phyloP scores from a whole-genome alignment of 1,140 invertebrate genomes.

The Olivierus martensii region DNA sequence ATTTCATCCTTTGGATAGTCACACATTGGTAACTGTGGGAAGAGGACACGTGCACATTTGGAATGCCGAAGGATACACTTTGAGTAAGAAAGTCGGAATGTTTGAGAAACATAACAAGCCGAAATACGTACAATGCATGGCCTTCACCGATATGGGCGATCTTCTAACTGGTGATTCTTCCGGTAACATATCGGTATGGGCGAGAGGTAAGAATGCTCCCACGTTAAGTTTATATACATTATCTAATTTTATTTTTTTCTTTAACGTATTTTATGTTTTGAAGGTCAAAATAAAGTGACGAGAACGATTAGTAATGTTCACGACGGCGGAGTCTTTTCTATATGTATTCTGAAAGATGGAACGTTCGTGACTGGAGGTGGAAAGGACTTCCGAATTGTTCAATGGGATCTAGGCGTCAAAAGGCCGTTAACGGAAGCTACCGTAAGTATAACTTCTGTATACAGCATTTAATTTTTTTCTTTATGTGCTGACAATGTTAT shows the following conservation, averaged over 20 bases:
- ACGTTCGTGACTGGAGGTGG: slow-evolving; percentile 68
- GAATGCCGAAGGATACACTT: slow-evolving; percentile 67
- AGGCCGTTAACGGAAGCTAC: slow-evolving; percentile 52
- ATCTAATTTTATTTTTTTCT: too few relatives aligned
- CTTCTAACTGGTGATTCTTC: slow-evolving; percentile 60
- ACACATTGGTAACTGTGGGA: slow-evolving; percentile 76
- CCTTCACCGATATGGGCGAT: slow-evolving; percentile 68
- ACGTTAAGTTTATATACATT: too few relatives aligned
- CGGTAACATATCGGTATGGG: slow-evolving; percentile 78
- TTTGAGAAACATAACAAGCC: slow-evolving; percentile 86
- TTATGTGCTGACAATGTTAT: too few relatives aligned
- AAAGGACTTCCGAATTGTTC: slow-evolving; percentile 61
- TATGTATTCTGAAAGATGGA: slow-evolving; percentile 72
- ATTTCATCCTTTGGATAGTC: slow-evolving; percentile 80
- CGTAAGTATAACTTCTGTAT: slow-evolving; percentile 33
- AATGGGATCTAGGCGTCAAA: slow-evolving; percentile 51
- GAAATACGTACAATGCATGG: slow-evolving; percentile 80
- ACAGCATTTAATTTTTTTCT: too few relatives aligned
- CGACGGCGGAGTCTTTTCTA: slow-evolving; percentile 73
- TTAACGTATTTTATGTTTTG: too few relatives aligned
- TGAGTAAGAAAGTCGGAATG: slow-evolving; percentile 74
- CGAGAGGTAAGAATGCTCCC: slow-evolving; percentile 52
- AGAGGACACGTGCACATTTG: slow-evolving; percentile 86
- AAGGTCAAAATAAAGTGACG: slow-evolving; percentile 46
- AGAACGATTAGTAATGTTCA: slow-evolving; percentile 53